Conservation (phyloP, 2,113 vertebrate species). For the Pao palembangensis region DNA sequence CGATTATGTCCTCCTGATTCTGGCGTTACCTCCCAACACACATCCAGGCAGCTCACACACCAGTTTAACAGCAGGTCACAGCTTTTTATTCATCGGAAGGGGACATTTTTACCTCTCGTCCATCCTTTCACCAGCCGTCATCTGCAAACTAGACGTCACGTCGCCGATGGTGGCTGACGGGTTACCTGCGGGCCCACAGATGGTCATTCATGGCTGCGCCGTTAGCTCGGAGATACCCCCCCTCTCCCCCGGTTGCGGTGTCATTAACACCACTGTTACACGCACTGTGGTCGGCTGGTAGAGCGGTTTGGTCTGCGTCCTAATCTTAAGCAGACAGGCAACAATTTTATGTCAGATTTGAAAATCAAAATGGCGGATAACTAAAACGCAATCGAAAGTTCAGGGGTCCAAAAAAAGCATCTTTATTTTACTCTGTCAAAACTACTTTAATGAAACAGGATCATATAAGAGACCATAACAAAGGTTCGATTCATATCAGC, state of each 20-base stretch:
- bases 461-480: background rate
- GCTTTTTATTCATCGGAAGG: background rate
- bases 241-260: conserved; percentile 37
- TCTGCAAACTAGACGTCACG: conserved; percentile 1
- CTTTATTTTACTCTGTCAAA: conserved; percentile 3
- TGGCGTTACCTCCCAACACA: conserved; percentile 2
- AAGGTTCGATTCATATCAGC: background rate
- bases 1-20: conserved; percentile 18
- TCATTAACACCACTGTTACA: conserved; percentile 36
- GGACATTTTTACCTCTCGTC: conserved; percentile 40
- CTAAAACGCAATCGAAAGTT: conserved; percentile 51
- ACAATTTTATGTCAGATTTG: background rate
- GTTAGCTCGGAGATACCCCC: conserved; percentile 31
- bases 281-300: background rate
- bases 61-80: background rate
- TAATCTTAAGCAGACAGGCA: conserved; percentile 18
- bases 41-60: conserved; percentile 6
- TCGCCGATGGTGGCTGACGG: conserved; percentile 32
- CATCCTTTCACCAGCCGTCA: conserved; percentile 21
- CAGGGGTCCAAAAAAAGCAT: conserved; percentile 21
- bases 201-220: conserved; percentile 23
- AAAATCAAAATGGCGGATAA: conserved; percentile 70
- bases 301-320: conserved; percentile 15
- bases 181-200: conserved; percentile 52
- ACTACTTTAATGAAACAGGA: background rate